Evolutionary conservation across 2,888 invertebrate genomes (phyloP).

Genomic region (Pterobdella sp.): DNA sequence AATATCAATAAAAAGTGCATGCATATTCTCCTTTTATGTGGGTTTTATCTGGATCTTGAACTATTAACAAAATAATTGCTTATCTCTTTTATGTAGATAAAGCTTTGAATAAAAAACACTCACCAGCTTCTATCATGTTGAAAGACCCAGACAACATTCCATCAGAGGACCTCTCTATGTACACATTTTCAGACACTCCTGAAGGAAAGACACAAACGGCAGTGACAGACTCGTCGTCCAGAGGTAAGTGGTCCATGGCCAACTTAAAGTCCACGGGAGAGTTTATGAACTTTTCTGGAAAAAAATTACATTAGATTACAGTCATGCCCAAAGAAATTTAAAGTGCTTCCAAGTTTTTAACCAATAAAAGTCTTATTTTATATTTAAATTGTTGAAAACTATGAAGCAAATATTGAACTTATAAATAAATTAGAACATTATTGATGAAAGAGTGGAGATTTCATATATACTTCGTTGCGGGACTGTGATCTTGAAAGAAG

Average conservation of each 20-base stretch:
- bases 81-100: too few relatives aligned
- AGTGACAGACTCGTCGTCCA: neutral
- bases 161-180: conserved; percentile 1
- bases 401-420: too few relatives aligned
- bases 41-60: too few relatives aligned
- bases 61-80: too few relatives aligned
- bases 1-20: too few relatives aligned
- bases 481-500: neutral
- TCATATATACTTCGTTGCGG: neutral
- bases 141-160: conserved; percentile 16
- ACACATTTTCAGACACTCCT: conserved; percentile 10
- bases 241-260: conserved; percentile 5
- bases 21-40: too few relatives aligned
- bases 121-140: conserved; percentile 24
- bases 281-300: conserved; percentile 21
- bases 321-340: neutral
- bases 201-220: conserved; percentile 19
- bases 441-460: too few relatives aligned
- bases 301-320: neutral
- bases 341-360: too few relatives aligned
- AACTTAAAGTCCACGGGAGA: conserved; percentile 27
- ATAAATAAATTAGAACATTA: too few relatives aligned
- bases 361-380: too few relatives aligned
- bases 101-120: too few relatives aligned
- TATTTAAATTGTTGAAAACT: too few relatives aligned